These are phyloP conservation scores for Semaprochilodus insignis DNA, from an alignment of 2,797 vertebrate species.

Conservation along the genomic window DNA sequence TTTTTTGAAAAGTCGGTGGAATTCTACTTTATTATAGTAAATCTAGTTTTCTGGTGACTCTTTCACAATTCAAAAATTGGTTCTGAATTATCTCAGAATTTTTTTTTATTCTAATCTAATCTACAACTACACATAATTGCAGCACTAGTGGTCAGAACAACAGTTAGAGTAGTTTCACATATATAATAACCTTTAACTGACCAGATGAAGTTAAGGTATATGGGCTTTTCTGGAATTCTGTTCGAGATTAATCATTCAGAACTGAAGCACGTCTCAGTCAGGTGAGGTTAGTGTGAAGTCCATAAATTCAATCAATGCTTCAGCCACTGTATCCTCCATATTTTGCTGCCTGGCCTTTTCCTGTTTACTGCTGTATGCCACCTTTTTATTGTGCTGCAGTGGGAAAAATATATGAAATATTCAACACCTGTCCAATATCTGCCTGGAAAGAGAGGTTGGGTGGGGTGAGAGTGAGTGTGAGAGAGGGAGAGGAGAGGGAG, in stretches of 20 bases:
- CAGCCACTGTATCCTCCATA: background rate
- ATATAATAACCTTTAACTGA: too few species aligned
- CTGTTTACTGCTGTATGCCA: slow-evolving; percentile 32
- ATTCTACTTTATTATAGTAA: too few species aligned
- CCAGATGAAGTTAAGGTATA: too few species aligned
- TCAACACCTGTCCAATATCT: slow-evolving; percentile 31
- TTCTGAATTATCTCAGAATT: too few species aligned
- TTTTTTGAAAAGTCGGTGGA: too few species aligned
- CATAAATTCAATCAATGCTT: background rate
- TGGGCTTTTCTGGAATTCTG: too few species aligned
- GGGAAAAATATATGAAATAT: slow-evolving; percentile 34
- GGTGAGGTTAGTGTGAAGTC: background rate
- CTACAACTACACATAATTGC: too few species aligned
- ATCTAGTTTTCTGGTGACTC: too few species aligned
- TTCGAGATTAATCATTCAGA: background rate
- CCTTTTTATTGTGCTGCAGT: slow-evolving; percentile 33
- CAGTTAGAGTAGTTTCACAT: too few species aligned
- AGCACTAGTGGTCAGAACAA: too few species aligned
- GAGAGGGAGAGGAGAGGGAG: background rate
- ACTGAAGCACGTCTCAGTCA: background rate
- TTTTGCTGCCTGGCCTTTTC: background rate
- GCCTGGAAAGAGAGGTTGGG: slow-evolving; percentile 15
- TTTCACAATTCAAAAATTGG: too few species aligned
- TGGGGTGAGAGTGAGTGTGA: background rate
- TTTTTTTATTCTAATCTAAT: too few species aligned